Evolutionary conservation across 92 coral and sea anemone species (phyloP), one percentile per base, ranked within the genome.

Genomic region (Isaurus tuberculatus): DNA sequence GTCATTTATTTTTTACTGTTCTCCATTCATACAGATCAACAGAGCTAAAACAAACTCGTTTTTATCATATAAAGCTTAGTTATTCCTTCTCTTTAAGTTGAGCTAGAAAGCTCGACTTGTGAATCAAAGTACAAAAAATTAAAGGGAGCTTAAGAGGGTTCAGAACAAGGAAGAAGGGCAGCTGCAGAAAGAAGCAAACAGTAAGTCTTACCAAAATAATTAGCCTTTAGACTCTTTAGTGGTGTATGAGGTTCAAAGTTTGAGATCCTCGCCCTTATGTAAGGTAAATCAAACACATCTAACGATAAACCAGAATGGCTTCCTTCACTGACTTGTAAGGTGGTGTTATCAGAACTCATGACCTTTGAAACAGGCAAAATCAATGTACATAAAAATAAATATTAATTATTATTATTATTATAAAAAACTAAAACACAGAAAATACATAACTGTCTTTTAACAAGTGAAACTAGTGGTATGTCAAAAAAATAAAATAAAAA

Each of bases 181-280:
- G 20, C 26, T 2, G 8, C 23, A 19, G 8, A 19, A 6, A 19
- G n/a, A 25, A 17, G 61, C 61, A 7, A 49, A 51, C 9, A 5
- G 8, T 15, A 28, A 22, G 30, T 5, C 94, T 80, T 77, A 97
- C 99, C 99, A 89, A 89, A 97, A 71, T 87, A 94, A 81, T 86
- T 90, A 29, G 99, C 92, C 65, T 94, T 97, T 29, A 97, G 88
- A 80, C 84, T 94, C 80, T 93, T 97, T 10, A 97, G 89, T 28
- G 96, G 95, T 72, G 94, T 94, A 36, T 89, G 75, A 40, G 95
- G 95, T 55, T 94, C 97, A 90, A 88, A 94, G 83, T 94, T 94
- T 79, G 92, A 85, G 61, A 97, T 82, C 88, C 98, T 95, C 28
- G 96, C 91, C 70, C 86, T 90, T 28, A 92, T 85, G 73, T 86